These are phyloP conservation scores for Coryphaenoides rupestris DNA, from an alignment of 2,113 vertebrate species.

Conservation along the genomic window DNA sequence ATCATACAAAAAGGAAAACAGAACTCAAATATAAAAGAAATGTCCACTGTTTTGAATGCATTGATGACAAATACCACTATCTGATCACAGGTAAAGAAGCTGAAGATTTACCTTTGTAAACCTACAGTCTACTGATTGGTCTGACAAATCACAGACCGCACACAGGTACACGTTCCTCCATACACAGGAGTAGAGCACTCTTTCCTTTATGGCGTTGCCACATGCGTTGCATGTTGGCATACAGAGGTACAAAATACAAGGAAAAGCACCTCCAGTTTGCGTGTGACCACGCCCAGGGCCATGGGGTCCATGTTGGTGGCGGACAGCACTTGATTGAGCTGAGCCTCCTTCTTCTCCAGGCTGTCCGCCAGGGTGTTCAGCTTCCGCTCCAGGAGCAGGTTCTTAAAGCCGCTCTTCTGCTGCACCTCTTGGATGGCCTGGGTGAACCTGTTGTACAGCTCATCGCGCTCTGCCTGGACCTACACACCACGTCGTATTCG, in stretches of 20 bases:
- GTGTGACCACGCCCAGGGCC: conserved; percentile 65
- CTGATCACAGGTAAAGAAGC: background rate
- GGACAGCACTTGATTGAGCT: conserved; percentile 75
- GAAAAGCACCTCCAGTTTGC: conserved; percentile 78
- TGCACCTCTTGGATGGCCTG: conserved; percentile 76
- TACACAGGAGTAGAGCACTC: no score
- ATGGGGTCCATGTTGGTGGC: conserved; percentile 77
- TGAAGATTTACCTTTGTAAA: no score
- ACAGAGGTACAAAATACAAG: background rate
- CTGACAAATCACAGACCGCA: no score
- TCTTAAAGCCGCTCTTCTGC: conserved; percentile 78
- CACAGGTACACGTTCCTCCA: no score
- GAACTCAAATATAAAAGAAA: no score
- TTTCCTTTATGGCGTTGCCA: no score
- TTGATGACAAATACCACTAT: background rate
- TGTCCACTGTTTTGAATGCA: background rate
- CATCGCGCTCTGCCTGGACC: conserved; percentile 83
- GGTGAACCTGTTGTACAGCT: conserved; percentile 77
- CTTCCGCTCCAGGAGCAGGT: conserved; percentile 79
- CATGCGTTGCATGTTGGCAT: background rate
- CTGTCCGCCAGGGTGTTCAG: conserved; percentile 57
- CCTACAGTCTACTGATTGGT: no score
- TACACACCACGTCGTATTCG: conserved; percentile 40
- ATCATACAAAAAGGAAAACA: background rate
- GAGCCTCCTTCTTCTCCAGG: conserved; percentile 82